phyloP scores from a whole-genome alignment of 2,113 vertebrate species.

The Amblyornis subalaris region DNA sequence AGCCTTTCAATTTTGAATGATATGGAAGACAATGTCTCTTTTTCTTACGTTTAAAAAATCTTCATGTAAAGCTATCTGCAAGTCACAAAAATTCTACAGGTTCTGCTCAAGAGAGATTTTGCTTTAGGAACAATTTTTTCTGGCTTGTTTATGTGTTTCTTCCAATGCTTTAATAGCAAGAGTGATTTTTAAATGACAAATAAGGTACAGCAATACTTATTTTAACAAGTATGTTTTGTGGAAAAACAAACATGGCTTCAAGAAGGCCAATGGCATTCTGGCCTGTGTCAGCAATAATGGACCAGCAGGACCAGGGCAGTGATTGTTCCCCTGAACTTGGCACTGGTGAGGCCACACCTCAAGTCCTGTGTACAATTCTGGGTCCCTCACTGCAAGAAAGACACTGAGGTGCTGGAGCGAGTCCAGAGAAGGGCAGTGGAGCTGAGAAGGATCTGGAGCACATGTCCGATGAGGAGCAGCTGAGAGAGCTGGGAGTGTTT shows the following conservation, averaged over 20 bases:
- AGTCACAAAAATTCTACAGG: not conserved
- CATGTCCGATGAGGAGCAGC: rapidly evolving
- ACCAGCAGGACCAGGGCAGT: not conserved
- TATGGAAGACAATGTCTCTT: not conserved
- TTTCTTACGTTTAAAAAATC: not conserved
- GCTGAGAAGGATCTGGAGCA: not conserved
- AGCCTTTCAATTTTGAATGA: not conserved
- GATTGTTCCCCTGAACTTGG: not conserved
- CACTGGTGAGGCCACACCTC: not conserved
- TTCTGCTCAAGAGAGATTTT: not conserved
- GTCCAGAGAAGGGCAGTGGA: rapidly evolving
- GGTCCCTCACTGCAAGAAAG: not conserved
- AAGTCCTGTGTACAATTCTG: not conserved
- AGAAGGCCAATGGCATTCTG: not conserved
- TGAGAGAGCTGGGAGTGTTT: not conserved
- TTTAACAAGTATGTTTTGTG: not conserved
- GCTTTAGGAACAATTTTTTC: not conserved
- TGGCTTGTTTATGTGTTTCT: not conserved
- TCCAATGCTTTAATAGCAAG: not conserved
- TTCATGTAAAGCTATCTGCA: not conserved
- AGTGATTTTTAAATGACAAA: not conserved
- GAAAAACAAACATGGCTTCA: not conserved
- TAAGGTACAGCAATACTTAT: not conserved
- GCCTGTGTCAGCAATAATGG: not conserved
- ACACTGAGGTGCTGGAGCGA: rapidly evolving